Percentiles rank a stretch among this genome's conserved stretches.
Evolutionary conservation across 2,113 vertebrate genomes (phyloP).

Genomic region (Propithecus coquereli): DNA sequence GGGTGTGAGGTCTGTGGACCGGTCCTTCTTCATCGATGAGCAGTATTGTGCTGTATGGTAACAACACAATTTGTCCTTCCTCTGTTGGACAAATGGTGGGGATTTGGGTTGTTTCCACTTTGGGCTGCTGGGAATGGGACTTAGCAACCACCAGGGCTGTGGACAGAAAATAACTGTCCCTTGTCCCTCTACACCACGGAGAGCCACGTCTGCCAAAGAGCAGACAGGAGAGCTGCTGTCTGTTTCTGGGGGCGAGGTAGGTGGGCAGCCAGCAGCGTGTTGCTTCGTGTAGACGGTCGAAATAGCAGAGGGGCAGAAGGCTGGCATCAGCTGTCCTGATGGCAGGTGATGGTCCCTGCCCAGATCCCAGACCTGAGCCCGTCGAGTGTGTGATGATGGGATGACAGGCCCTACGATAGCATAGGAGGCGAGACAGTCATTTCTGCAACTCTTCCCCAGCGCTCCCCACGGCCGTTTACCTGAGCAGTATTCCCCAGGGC

Average conservation of each 20-base stretch:
- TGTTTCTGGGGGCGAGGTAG: background rate
- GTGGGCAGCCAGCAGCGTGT: background rate
- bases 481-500: background rate
- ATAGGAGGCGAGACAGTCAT: background rate
- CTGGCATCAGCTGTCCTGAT: rapidly evolving
- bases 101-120: background rate
- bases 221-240: background rate
- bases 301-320: background rate
- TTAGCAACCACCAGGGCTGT: background rate
- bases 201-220: rapidly evolving
- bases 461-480: background rate
- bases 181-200: too few species aligned
- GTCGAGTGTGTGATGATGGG: background rate
- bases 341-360: background rate
- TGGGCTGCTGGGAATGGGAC: background rate
- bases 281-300: background rate
- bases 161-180: background rate
- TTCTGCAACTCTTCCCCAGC: background rate
- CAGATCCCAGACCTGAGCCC: background rate
- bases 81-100: too few species aligned
- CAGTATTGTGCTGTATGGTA: rapidly evolving
- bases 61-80: too few species aligned
- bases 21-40: too few species aligned
- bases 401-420: background rate
- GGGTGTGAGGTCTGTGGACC: background rate